Base-by-base conservation (phyloP, 2,113 vertebrate species). In the Microcebus lehilahytsara region DNA sequence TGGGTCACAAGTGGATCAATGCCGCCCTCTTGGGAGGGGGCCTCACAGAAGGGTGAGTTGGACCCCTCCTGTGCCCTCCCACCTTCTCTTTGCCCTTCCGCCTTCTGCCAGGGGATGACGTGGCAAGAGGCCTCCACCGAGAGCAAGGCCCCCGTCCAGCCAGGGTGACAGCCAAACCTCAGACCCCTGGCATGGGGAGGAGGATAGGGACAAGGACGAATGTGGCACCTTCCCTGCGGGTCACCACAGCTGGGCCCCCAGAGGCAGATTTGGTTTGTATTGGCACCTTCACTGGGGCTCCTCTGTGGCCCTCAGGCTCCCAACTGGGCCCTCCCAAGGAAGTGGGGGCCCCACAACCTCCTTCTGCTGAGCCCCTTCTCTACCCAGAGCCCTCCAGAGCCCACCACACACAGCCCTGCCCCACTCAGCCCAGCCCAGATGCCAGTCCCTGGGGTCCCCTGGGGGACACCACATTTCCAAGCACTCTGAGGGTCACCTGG, bases 201-300 rank as follows among this genome's bases (percentile, higher is more conserved):
- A 75, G 17, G 17, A 58, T 17, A 6, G 11, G 58, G 46, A 49
- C 40, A 6, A 16, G 22, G 60, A 62, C 12, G 9, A n/a, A 32
- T 46, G 16, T 1, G 37, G 30, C 7, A 17, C 4, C 42, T 30
- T 13, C 40, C 53, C 34, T 22, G 19, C 6, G 25, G 62, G 75
- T 25, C 27, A 32, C 51, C 13, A 9, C 37, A 10, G 42, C 53
- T n/a, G 16, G 46, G 3, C 6, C 10, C 60, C 16, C 14, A 12
- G 34, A 27, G 27, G 53, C 14, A 2, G 0, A 25, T 17, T 34
- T 16, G 23, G 67, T 11, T 16, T 5, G 69, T 7, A 9, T 0
- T 9, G 46, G 12, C 56, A 22, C 56, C 51, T 75, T 74, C 22
- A 1, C 40, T 1, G 13, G 42, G 22, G 27, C 12, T 46, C 62